Evolutionary conservation across 2,888 invertebrate species (phyloP).

Genomic region (Iphiclides podalirius): DNA sequence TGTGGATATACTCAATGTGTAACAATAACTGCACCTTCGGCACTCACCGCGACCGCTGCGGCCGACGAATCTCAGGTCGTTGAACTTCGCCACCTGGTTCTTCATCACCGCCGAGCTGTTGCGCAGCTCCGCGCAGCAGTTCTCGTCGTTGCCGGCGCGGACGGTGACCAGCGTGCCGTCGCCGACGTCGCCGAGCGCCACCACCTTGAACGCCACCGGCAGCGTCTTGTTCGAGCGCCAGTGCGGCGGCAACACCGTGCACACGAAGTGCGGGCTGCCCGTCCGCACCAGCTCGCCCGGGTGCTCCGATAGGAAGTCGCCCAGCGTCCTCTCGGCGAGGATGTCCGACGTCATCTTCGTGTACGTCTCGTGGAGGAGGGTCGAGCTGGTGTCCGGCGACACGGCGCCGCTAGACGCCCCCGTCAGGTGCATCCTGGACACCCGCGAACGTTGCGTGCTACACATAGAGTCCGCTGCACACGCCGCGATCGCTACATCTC

Average conservation of each 20-base stretch:
- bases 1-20: constrained; percentile 35
- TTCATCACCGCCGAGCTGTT: constrained; percentile 98
- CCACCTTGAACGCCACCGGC: constrained; percentile 97
- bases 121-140: constrained; percentile 96
- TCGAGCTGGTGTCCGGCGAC: constrained; percentile 85
- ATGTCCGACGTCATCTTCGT: constrained; percentile 95
- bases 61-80: constrained; percentile 98
- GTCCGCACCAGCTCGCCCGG: constrained; percentile 96
- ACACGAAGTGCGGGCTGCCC: constrained; percentile 95
- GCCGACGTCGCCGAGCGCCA: constrained; percentile 95
- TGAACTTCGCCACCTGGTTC: too few relatives aligned
- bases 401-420: constrained; percentile 78
- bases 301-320: constrained; percentile 93
- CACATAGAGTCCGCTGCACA: constrained; percentile 64
- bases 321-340: constrained; percentile 91
- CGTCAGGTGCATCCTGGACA: constrained; percentile 78
- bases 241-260: constrained; percentile 96
- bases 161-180: constrained; percentile 98
- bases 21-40: constrained; percentile 74
- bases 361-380: constrained; percentile 89
- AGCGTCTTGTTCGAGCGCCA: constrained; percentile 99
- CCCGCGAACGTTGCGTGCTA: constrained; percentile 74
- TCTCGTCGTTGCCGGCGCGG: constrained; percentile 98
- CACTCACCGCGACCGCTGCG: constrained; percentile 98
- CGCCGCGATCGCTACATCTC: constrained; percentile 55